Percentiles rank a stretch among this genome's conserved stretches.
Evolutionary conservation across 2,888 invertebrate species (phyloP).

Genomic region (Strigamia transsilvanica): DNA sequence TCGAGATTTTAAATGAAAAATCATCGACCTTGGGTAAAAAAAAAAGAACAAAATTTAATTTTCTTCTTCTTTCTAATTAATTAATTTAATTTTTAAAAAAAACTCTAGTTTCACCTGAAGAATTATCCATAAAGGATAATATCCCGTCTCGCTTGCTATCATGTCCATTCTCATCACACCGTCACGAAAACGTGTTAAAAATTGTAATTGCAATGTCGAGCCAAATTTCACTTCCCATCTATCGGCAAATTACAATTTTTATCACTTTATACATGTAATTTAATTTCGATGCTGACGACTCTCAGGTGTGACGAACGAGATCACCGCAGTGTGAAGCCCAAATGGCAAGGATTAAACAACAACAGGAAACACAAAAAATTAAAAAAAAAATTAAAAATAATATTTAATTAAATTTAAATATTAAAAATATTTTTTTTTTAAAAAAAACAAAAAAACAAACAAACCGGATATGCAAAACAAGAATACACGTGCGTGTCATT

Average conservation of each 20-base stretch:
- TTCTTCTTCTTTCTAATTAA: neutral
- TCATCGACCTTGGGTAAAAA: neutral
- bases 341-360: constrained; percentile 36
- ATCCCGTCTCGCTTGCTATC: neutral
- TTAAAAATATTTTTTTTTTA: neutral
- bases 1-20: neutral
- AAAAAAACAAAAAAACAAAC: neutral
- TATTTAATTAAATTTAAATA: neutral
- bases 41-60: constrained; percentile 19
- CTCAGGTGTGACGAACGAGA: constrained; percentile 34
- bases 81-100: neutral
- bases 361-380: constrained; percentile 8
- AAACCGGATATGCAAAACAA: constrained; percentile 13
- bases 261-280: constrained; percentile 15
- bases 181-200: neutral
- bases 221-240: neutral
- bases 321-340: constrained; percentile 14
- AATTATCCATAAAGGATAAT: neutral
- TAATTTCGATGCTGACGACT: neutral
- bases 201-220: neutral
- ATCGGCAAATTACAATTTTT: constrained; percentile 20
- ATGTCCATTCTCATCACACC: neutral
- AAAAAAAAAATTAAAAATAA: neutral
- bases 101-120: neutral
- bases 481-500: no score